These are phyloP conservation scores for Zaprionus ornatus DNA, from an alignment of 1,140 invertebrate genomes.

Conservation along the genomic window DNA sequence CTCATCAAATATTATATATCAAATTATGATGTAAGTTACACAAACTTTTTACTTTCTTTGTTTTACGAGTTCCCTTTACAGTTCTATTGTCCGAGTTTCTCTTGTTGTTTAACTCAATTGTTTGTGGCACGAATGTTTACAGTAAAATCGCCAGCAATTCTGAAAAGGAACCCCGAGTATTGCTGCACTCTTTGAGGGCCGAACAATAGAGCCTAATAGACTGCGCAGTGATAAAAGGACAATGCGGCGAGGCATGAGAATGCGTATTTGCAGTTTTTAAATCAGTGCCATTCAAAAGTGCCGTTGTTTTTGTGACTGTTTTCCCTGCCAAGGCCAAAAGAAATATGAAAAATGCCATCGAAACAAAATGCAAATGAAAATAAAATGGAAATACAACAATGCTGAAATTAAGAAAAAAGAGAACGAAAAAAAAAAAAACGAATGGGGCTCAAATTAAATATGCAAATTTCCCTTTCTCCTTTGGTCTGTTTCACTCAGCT, in stretches of 20 bases:
- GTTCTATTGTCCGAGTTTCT: not conserved
- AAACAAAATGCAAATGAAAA: slow-evolving; percentile 47
- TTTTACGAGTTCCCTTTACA: not conserved
- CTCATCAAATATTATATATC: not conserved
- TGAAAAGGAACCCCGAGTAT: not conserved
- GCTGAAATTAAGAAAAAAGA: slow-evolving; percentile 44
- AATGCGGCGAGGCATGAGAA: slow-evolving; percentile 20
- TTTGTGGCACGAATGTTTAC: slow-evolving; percentile 2
- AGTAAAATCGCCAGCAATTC: not conserved
- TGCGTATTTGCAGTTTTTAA: slow-evolving; percentile 62
- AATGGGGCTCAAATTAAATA: slow-evolving; percentile 66
- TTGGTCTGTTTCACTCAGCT: slow-evolving; percentile 8
- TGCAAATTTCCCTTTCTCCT: slow-evolving; percentile 55
- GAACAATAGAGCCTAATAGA: slow-evolving; percentile 34
- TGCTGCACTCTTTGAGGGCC: not conserved
- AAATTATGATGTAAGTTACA: not conserved
- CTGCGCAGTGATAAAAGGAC: slow-evolving; percentile 9
- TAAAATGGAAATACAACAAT: slow-evolving; percentile 52
- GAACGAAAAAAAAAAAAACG: not conserved
- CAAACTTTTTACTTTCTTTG: not conserved
- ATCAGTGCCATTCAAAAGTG: slow-evolving; percentile 51
- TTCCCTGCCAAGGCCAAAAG: slow-evolving; percentile 39
- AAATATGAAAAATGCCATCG: slow-evolving; percentile 32
- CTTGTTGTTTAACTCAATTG: not conserved
- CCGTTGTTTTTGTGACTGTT: slow-evolving; percentile 29